Percentiles rank a stretch among this genome's conserved stretches.
phyloP scores from a whole-genome alignment of 1,140 invertebrate genomes.

The Periplaneta americana region DNA sequence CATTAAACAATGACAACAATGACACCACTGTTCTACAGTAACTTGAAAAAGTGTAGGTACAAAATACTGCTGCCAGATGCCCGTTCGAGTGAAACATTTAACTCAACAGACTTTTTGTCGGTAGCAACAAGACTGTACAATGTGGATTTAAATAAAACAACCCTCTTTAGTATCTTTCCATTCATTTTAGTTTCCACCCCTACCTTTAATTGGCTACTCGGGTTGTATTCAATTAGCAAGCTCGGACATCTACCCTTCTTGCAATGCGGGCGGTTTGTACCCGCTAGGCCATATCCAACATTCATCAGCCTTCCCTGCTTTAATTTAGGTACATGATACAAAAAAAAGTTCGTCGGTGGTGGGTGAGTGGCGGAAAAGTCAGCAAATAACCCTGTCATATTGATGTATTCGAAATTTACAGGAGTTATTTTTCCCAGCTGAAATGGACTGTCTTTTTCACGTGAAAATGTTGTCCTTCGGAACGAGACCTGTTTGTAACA shows the following conservation, averaged over 20 bases:
- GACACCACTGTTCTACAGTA: too few species aligned
- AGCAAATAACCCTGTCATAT: not conserved
- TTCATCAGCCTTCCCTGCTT: not conserved
- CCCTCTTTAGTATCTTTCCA: not conserved
- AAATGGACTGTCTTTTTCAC: too few species aligned
- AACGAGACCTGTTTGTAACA: too few species aligned
- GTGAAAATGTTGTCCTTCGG: too few species aligned
- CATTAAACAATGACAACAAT: too few species aligned
- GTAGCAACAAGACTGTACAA: not conserved
- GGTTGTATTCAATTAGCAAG: slow-evolving; percentile 7
- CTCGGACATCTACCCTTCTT: not conserved
- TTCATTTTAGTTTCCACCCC: not conserved
- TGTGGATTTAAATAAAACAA: not conserved
- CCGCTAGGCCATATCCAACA: not conserved
- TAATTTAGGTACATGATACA: not conserved
- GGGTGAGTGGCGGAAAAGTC: not conserved
- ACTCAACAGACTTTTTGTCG: too few species aligned
- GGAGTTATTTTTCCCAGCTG: too few species aligned
- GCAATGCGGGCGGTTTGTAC: not conserved
- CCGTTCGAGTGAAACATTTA: too few species aligned
- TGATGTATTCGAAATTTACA: not conserved
- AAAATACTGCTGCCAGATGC: too few species aligned
- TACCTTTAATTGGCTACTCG: slow-evolving; percentile 1
- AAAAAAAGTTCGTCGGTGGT: not conserved
- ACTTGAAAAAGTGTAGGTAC: too few species aligned